Percentiles rank a stretch among this genome's conserved stretches.
These are phyloP conservation scores for Rhadinocentrus ornatus DNA, from an alignment of 2,797 vertebrate genomes.

Conservation along the genomic window DNA sequence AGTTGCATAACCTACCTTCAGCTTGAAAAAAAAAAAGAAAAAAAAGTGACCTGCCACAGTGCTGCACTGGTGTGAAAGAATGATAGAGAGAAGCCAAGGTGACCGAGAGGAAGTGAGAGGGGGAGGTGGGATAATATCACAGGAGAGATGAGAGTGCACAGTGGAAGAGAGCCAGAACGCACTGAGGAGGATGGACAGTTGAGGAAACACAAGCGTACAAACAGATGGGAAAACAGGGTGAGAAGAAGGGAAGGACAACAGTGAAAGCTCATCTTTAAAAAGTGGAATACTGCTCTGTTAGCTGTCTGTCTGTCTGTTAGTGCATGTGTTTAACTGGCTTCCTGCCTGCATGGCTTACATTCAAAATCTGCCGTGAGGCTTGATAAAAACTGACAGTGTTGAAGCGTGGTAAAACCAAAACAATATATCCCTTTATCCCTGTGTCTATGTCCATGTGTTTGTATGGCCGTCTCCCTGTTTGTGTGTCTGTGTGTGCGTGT, in stretches of 20 bases:
- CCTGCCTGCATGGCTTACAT: constrained; percentile 48
- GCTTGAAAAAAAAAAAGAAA: constrained; percentile 2
- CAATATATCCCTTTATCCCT: constrained; percentile 69
- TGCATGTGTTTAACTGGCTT: constrained; percentile 54
- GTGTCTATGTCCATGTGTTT: constrained; percentile 65
- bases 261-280: constrained; percentile 24
- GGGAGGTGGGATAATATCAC: constrained; percentile 30
- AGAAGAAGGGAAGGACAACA: constrained; percentile 31
- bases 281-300: constrained; percentile 29
- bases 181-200: constrained; percentile 10
- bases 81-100: constrained; percentile 51
- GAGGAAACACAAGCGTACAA: constrained; percentile 35
- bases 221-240: constrained; percentile 49
- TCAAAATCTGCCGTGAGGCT: constrained; percentile 32
- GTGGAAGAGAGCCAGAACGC: constrained; percentile 44
- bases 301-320: constrained; percentile 54
- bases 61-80: constrained; percentile 23
- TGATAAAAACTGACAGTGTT: constrained; percentile 57
- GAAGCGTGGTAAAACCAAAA: constrained; percentile 75
- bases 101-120: constrained; percentile 46
- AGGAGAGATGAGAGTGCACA: constrained; percentile 22
- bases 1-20: constrained; percentile 45
- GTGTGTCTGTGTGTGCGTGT: constrained; percentile 59
- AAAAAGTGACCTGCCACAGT: constrained; percentile 31
- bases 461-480: constrained; percentile 52